These are phyloP conservation scores for Euura lappo DNA, from an alignment of 1,140 invertebrate species.

Conservation along the genomic window DNA sequence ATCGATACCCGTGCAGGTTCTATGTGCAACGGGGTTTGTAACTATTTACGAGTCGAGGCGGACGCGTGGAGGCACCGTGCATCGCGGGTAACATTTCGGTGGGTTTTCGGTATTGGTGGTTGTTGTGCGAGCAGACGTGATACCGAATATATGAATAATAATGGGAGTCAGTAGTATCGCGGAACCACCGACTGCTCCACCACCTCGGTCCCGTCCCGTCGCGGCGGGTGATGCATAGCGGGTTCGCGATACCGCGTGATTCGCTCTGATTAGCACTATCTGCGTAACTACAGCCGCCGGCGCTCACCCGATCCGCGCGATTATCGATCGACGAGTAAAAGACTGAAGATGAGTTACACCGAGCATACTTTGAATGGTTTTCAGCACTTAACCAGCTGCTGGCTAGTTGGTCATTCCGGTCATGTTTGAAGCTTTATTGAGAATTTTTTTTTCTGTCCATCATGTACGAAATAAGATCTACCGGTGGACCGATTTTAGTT, in stretches of 20 bases:
- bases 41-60: not conserved
- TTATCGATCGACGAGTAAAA: too few species aligned
- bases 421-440: too few species aligned
- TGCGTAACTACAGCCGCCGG: conserved; percentile 46
- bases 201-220: conserved; percentile 34
- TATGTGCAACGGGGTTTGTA: not conserved
- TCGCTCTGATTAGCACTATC: conserved; percentile 58
- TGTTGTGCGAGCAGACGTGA: conserved; percentile 55
- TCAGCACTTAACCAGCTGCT: conserved; percentile 37
- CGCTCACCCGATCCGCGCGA: conserved; percentile 19
- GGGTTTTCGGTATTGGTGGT: conserved; percentile 37
- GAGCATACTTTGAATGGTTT: conserved; percentile 26
- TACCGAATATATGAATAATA: conserved; percentile 62
- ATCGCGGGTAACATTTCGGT: conserved; percentile 29
- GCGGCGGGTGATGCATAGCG: conserved; percentile 46
- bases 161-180: conserved; percentile 47
- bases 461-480: too few species aligned
- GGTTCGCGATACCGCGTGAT: conserved; percentile 50
- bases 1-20: too few species aligned
- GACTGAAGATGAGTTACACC: too few species aligned
- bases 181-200: conserved; percentile 39
- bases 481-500: too few species aligned
- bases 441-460: too few species aligned
- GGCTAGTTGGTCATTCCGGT: too few species aligned
- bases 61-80: not conserved